phyloP scores from a whole-genome alignment of 1,140 invertebrate genomes.

The Asobara japonica region DNA sequence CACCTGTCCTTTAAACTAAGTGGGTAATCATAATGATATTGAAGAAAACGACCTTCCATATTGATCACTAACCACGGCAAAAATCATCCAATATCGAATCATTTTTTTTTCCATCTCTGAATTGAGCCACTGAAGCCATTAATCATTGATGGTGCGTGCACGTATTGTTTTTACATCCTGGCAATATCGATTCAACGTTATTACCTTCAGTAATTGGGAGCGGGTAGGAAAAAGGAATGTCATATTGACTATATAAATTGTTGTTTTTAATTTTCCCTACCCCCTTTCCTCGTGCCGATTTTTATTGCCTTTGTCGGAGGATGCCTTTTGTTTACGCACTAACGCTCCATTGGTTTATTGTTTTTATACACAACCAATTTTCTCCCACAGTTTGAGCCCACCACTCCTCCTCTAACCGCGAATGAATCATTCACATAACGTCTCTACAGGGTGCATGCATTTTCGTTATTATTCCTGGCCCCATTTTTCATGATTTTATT shows the following conservation, averaged over 20 bases:
- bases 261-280: conserved; percentile 1
- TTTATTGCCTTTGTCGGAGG: neutral
- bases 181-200: conserved; percentile 23
- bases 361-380: conserved; percentile 2
- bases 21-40: neutral
- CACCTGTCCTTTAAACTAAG: too few relatives aligned
- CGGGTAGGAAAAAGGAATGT: conserved; percentile 7
- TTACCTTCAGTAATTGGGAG: conserved; percentile 21
- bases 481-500: conserved; percentile 1
- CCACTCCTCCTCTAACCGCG: neutral
- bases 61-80: neutral
- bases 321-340: conserved; percentile 20
- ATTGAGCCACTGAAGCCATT: conserved; percentile 6
- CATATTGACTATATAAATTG: conserved; percentile 24
- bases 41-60: neutral
- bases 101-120: conserved; percentile 9
- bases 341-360: conserved; percentile 13
- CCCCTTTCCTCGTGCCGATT: neutral
- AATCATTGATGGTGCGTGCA: neutral
- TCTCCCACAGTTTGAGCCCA: neutral
- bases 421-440: conserved; percentile 28
- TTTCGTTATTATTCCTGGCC: neutral
- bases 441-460: neutral
- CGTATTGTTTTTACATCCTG: conserved; percentile 15
- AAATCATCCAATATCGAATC: neutral